These are phyloP conservation scores for Crotalus viridis DNA, from an alignment of 2,113 vertebrate genomes.

Conservation along the genomic window DNA sequence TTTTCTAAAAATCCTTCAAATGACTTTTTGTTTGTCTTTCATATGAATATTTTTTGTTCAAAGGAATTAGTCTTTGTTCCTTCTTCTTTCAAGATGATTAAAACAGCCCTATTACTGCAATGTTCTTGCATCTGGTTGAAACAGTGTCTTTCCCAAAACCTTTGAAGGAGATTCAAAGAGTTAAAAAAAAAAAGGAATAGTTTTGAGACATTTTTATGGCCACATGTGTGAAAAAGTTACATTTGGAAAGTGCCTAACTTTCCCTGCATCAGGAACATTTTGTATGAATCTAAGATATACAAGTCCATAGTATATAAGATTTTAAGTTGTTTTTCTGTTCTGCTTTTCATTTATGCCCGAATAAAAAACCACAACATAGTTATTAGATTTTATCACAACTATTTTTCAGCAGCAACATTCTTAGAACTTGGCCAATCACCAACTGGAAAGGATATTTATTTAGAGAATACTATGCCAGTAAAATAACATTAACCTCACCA, in stretches of 20 bases:
- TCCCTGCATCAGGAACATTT: neutral
- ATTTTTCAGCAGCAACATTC: neutral
- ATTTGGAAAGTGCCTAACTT: neutral
- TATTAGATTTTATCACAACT: constrained; percentile 17
- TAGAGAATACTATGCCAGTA: neutral
- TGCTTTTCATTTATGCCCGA: constrained; percentile 31
- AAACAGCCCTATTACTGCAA: constrained; percentile 25
- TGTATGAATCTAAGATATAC: neutral
- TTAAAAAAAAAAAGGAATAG: constrained; percentile 2
- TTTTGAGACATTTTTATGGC: neutral
- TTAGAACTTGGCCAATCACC: neutral
- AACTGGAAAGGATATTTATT: neutral
- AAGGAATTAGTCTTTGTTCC: constrained; percentile 15
- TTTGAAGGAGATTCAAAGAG: neutral
- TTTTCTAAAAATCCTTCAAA: neutral
- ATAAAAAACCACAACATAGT: neutral
- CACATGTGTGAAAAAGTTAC: neutral
- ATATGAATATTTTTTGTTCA: constrained; percentile 4
- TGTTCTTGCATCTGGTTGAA: constrained; percentile 9
- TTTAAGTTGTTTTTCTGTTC: neutral
- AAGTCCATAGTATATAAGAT: neutral
- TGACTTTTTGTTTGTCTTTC: neutral
- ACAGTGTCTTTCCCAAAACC: neutral
- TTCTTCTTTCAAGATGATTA: neutral
- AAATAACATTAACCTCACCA: constrained; percentile 6